phyloP scores from a whole-genome alignment of 2,888 invertebrate species.

The Stenotaenia linearis region DNA sequence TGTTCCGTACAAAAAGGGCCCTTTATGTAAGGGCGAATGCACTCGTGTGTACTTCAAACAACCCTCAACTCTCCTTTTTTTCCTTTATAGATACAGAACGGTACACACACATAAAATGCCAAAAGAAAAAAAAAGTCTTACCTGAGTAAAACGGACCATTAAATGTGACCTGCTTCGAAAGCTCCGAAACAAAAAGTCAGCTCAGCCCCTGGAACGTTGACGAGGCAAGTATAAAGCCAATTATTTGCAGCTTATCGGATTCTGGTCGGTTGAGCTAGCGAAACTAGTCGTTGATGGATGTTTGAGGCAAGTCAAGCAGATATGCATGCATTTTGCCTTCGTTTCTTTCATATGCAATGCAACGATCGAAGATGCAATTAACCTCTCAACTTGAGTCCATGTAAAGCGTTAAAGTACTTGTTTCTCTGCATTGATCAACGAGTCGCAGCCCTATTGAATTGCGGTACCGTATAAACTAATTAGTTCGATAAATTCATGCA shows the following conservation, averaged over 20 bases:
- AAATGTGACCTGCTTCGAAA: background rate
- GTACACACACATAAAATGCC: background rate
- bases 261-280: slow-evolving; percentile 8
- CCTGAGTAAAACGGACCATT: background rate
- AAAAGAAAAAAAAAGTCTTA: background rate
- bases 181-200: background rate
- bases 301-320: slow-evolving; percentile 20
- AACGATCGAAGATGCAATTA: background rate
- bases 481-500: too few species aligned
- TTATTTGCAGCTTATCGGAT: slow-evolving; percentile 26
- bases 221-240: slow-evolving; percentile 7
- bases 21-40: background rate
- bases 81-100: background rate
- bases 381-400: background rate
- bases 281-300: slow-evolving; percentile 22
- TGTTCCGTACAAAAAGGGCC: background rate
- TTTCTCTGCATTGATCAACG: background rate
- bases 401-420: background rate
- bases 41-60: background rate
- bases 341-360: background rate
- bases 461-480: too few species aligned
- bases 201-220: background rate
- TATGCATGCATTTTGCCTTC: background rate
- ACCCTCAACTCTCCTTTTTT: background rate
- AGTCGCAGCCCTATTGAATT: too few species aligned